These are phyloP conservation scores for Acanthopagrus latus DNA, from an alignment of 2,797 vertebrate species.

Conservation along the genomic window DNA sequence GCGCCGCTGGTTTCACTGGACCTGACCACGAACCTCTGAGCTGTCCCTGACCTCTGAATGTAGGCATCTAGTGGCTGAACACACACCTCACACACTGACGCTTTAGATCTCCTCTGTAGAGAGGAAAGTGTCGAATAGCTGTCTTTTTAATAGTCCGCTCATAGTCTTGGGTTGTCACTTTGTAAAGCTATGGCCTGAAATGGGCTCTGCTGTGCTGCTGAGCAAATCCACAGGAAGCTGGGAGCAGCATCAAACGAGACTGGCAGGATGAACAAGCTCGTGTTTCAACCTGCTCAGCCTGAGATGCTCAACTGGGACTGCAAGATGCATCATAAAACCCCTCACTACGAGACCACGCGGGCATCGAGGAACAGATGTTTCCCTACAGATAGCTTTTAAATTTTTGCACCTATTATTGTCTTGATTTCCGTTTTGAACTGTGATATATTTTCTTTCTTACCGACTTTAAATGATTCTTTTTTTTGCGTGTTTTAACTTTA, in stretches of 20 bases:
- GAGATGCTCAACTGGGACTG: constrained; percentile 29
- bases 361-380: constrained; percentile 33
- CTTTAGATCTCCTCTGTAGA: neutral
- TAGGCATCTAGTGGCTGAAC: constrained; percentile 18
- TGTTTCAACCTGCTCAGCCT: constrained; percentile 39
- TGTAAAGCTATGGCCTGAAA: constrained; percentile 14
- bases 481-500: constrained; percentile 31
- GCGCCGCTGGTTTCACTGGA: constrained; percentile 34
- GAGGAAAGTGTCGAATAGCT: constrained; percentile 19
- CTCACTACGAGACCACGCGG: constrained; percentile 8
- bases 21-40: constrained; percentile 43
- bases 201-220: constrained; percentile 15
- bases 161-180: constrained; percentile 5
- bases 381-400: constrained; percentile 32
- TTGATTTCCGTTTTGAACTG: constrained; percentile 44
- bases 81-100: constrained; percentile 13
- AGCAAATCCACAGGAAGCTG: constrained; percentile 44
- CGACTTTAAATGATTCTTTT: constrained; percentile 37
- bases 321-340: constrained; percentile 21
- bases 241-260: constrained; percentile 31
- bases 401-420: constrained; percentile 30
- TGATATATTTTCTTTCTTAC: constrained; percentile 25
- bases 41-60: constrained; percentile 23
- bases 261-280: constrained; percentile 39
- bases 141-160: neutral